These are phyloP conservation scores for Asobara japonica DNA, from an alignment of 1,140 invertebrate genomes.

Conservation along the genomic window DNA sequence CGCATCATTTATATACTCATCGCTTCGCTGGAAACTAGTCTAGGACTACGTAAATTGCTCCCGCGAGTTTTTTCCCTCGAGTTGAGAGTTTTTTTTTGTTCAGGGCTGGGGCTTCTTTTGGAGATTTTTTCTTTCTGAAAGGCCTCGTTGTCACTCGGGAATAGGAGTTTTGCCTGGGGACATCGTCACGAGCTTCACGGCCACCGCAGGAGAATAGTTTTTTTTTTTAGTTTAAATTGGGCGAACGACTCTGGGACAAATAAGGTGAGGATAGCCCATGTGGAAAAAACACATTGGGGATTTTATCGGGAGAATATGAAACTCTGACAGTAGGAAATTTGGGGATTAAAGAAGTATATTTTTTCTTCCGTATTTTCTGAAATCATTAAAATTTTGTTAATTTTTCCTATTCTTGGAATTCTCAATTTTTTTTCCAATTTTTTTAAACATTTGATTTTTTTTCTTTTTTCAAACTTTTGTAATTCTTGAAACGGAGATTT, in stretches of 20 bases:
- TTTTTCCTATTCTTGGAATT: too few relatives aligned
- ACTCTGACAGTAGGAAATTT: too few relatives aligned
- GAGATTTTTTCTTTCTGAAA: not conserved
- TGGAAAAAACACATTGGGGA: too few relatives aligned
- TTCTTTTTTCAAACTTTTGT: too few relatives aligned
- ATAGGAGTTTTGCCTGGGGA: not conserved
- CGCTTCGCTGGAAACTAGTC: slow-evolving; percentile 16
- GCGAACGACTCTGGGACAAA: not conserved
- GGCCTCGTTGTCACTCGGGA: not conserved
- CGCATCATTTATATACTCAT: not conserved
- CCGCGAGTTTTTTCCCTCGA: slow-evolving; percentile 12
- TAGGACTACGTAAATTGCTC: slow-evolving; percentile 21
- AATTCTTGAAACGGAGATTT: too few relatives aligned
- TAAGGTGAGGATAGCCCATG: not conserved
- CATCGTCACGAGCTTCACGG: not conserved
- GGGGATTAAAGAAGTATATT: too few relatives aligned
- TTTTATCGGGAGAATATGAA: too few relatives aligned
- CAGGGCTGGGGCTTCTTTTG: not conserved
- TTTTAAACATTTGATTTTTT: too few relatives aligned
- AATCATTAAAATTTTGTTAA: too few relatives aligned
- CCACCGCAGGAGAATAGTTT: not conserved
- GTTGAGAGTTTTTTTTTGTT: not conserved
- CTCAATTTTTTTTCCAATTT: too few relatives aligned
- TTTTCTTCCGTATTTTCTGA: too few relatives aligned
- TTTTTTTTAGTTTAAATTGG: not conserved